Percentiles rank a stretch among this genome's conserved stretches.
Evolutionary conservation across 1,140 invertebrate species (phyloP).

Genomic region (Panulirus ornatus): DNA sequence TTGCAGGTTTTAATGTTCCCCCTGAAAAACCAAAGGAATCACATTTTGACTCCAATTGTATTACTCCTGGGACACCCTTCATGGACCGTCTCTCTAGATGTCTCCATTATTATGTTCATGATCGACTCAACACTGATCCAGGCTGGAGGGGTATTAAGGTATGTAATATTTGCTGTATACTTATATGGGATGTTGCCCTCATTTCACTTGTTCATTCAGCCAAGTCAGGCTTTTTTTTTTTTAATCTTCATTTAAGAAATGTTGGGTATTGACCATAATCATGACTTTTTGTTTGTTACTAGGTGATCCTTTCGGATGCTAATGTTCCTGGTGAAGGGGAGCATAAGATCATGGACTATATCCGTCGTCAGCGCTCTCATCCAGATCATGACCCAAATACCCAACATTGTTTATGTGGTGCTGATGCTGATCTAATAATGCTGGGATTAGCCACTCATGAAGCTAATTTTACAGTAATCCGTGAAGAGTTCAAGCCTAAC

Average conservation of each 20-base stretch:
- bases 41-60: conserved; percentile 99
- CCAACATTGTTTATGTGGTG: conserved; percentile 97
- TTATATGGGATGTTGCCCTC: not conserved
- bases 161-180: conserved; percentile 55
- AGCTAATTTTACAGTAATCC: conserved; percentile 97
- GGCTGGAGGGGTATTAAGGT: conserved; percentile 96
- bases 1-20: conserved; percentile 88
- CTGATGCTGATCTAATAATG: conserved; percentile 99
- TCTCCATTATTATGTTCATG: conserved; percentile 97
- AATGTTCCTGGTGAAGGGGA: conserved; percentile 99
- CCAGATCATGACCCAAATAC: conserved; percentile 99
- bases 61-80: conserved; percentile 98
- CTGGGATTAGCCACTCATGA: conserved; percentile 98
- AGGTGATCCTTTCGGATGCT: conserved; percentile 96
- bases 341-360: conserved; percentile 99
- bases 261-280: no score
- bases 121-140: conserved; percentile 95
- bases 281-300: not conserved
- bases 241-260: no score
- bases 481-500: conserved; percentile 99
- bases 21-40: conserved; percentile 93
- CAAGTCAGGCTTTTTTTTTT: no score
- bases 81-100: conserved; percentile 97
- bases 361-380: conserved; percentile 92
- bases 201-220: conserved; percentile 16